Percentiles rank a stretch among this genome's conserved stretches.
phyloP scores from a whole-genome alignment of 2,888 invertebrate genomes.

The Clepsis dumicolana region DNA sequence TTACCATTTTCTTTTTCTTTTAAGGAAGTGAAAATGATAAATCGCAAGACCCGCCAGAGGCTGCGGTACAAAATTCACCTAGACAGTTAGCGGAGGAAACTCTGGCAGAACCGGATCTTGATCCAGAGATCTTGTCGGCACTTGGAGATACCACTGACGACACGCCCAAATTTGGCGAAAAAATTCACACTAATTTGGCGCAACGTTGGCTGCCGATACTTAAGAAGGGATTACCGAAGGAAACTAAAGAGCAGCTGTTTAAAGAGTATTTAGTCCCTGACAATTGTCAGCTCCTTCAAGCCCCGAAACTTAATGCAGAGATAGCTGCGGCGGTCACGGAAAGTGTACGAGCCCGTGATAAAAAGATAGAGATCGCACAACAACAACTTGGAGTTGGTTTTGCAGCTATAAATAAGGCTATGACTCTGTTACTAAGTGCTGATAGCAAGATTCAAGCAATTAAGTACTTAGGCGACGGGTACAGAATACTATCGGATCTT shows the following conservation, averaged over 20 bases:
- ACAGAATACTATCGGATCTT: conserved; percentile 42
- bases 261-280: conserved; percentile 41
- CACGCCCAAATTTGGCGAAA: conserved; percentile 32
- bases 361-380: conserved; percentile 33
- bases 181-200: conserved; percentile 41
- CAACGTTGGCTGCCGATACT: conserved; percentile 43
- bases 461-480: conserved; percentile 36
- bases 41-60: not conserved
- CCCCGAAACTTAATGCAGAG: conserved; percentile 44
- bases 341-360: conserved; percentile 33
- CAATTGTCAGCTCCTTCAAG: conserved; percentile 39
- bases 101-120: conserved; percentile 13
- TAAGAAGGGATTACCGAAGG: conserved; percentile 43
- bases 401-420: conserved; percentile 41
- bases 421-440: not conserved
- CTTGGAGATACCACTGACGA: conserved; percentile 38
- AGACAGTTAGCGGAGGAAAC: not conserved
- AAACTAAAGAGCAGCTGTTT: conserved; percentile 29
- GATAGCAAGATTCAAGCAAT: conserved; percentile 35
- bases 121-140: conserved; percentile 41
- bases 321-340: conserved; percentile 43
- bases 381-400: conserved; percentile 45
- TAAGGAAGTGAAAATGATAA: not conserved
- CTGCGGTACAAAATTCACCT: conserved; percentile 3
- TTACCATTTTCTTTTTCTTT: no score